A percentile compares a stretch with the other conserved stretches of the same genome.
Conservation (phyloP, 2,797 vertebrate genomes). For the Thaleichthys pacificus region DNA sequence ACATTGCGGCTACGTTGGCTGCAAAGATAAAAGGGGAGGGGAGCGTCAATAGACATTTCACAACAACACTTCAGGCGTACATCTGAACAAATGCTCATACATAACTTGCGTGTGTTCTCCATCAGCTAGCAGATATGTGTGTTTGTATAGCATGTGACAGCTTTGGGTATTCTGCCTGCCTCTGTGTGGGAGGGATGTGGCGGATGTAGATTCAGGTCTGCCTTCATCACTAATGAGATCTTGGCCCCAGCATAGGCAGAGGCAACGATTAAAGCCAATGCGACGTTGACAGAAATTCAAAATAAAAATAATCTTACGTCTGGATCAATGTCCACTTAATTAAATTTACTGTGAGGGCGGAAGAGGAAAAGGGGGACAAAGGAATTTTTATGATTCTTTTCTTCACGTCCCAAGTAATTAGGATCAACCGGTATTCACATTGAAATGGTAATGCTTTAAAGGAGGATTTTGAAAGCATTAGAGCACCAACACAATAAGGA, state of each 20-base stretch:
- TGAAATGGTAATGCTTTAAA: constrained; percentile 13
- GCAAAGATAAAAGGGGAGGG: constrained; percentile 16
- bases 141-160: constrained; percentile 1
- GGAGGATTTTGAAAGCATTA: constrained; percentile 9
- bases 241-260: background rate
- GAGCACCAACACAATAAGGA: background rate
- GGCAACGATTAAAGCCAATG: constrained; percentile 18
- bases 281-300: constrained; percentile 24
- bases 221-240: constrained; percentile 17
- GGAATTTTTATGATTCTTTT: background rate
- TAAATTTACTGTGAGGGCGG: constrained; percentile 30
- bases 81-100: background rate
- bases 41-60: background rate
- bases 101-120: constrained; percentile 6
- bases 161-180: background rate
- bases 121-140: background rate
- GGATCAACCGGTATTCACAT: constrained; percentile 6
- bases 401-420: constrained; percentile 28
- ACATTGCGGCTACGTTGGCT: constrained; percentile 85
- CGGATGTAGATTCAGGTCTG: constrained; percentile 3
- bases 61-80: background rate
- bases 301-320: constrained; percentile 35
- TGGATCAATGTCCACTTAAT: constrained; percentile 34
- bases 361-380: constrained; percentile 1
- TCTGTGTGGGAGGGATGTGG: background rate